Base-by-base conservation (phyloP, 2,888 invertebrate species). In the Nomada goodeniana region DNA sequence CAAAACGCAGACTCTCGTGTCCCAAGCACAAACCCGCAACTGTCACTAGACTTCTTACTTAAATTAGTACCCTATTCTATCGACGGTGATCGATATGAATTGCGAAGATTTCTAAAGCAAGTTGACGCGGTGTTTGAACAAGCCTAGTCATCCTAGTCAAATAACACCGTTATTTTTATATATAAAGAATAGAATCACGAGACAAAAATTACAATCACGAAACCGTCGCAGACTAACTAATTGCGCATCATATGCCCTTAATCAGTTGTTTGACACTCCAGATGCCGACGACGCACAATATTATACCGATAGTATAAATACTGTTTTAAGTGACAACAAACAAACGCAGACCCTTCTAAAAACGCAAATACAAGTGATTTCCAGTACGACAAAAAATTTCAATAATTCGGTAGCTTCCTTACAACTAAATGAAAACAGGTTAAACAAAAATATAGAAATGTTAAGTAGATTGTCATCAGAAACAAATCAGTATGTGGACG, bases 231-330 rank as follows among this genome's bases (percentile, higher is more conserved):
- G 52, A 2, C 18, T 57, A 3, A 26, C 60, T 3, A 59, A 50
- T 18, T 50, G 29, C 10, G 50, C 11, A 18, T 70, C 57, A 18
- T 69, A 57, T 11, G 23, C 29, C 20, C 23, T 70, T 18, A 60
- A 61, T 59, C 44, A 29, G 64, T 53, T 67, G 20, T 80, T 78
- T 4, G 71, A 53, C 10, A 53, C 52, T 79, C 76, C n/a, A 15
- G 60, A 71, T 84, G 82, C 47, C 78, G 64, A n/a, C 42, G 42
- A 79, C 73, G 36, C 67, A 47, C 23, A 85, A 60, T 61, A 83
- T 7, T 77, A 67, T 63, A 36, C 76, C 72, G 13, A 84, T 63
- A 63, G 47, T 0, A 68, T 68, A 5, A 15, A 53, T 3, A 15
- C 23, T 3, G 23, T 68, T 23, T 3, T 68, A 55, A 68, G 20